A percentile compares a stretch with the other conserved stretches of the same genome.
Evolutionary conservation across 2,113 vertebrate species (phyloP).

Genomic region (Callocephalon fimbriatum): DNA sequence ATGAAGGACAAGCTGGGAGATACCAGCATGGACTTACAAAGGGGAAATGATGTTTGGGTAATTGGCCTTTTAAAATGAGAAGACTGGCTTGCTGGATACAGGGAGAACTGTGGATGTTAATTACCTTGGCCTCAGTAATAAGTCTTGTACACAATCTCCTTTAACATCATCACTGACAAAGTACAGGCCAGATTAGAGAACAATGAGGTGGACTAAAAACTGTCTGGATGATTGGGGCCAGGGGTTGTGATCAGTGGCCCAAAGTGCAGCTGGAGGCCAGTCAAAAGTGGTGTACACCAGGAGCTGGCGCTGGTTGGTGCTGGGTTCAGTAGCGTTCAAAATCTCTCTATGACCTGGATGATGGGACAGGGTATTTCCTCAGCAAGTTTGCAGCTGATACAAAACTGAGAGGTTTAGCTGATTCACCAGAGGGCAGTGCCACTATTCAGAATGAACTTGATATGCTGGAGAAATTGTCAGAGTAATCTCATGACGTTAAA

Average conservation of each 20-base stretch:
- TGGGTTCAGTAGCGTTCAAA: background rate
- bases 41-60: background rate
- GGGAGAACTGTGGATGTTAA: background rate
- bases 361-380: background rate
- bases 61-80: background rate
- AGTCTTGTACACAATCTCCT: background rate
- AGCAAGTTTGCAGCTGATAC: background rate
- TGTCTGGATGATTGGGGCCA: background rate
- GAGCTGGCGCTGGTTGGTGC: rapidly evolving
- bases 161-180: background rate
- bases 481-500: background rate
- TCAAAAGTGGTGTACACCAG: no score
- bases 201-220: background rate
- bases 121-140: background rate
- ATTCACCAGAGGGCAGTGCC: background rate
- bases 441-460: background rate
- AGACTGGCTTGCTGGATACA: background rate
- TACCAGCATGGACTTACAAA: background rate
- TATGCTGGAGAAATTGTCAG: background rate
- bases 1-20: background rate
- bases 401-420: background rate
- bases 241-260: background rate
- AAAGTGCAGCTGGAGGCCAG: background rate
- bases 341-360: background rate
- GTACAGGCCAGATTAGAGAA: background rate